Evolutionary conservation across 2,113 vertebrate genomes (phyloP), one percentile per base, ranked within the genome.

Genomic region (Calypte anna): DNA sequence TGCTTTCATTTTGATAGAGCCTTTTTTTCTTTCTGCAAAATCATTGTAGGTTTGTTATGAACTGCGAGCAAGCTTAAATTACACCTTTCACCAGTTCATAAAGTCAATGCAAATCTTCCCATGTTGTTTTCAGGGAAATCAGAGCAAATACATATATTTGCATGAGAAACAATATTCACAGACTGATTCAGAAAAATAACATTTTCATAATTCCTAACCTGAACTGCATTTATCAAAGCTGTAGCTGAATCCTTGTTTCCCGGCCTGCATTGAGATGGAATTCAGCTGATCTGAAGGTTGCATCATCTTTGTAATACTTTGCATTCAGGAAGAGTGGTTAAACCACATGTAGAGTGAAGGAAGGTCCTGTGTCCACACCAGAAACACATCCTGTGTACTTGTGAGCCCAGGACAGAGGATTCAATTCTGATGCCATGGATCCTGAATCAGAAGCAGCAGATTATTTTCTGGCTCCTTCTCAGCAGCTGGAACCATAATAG

Each of bases 311-410:
- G 27, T 15, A 58, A 16, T 5, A 13, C 40, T 67, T 63, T 80
- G 15, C 21, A 1, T 9, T 28, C 16, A 23, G 20, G 23, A 54
- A 70, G 55, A 9, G 14, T 10, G 10, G 5, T 31, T 54, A 23
- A 40, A 89, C 11, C 64, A n/a, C 11, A 8, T 0, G 0, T 36
- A 3, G 4, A 13, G 51, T 6, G 38, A 20, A 48, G 11, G 13
- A 18, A 33, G 61, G 73, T 36, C 30, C 43, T 30, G 30, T 43
- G n/a, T 6, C 19, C 21, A 46, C 14, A 79, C 3, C 21, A 53
- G 58, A 33, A n/a, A 40, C 10, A 3, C 12, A 3, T 38, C 0
- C 2, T 13, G 9, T 69, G 53, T 24, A 22, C 62, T 58, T 30
- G 36, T 22, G 66, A 63, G 24, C 33, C 50, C 33, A 3, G 51